Evolutionary conservation across 1,140 invertebrate species (phyloP), one percentile per base, ranked within the genome.

Genomic region (Ceratosolen fusciceps): DNA sequence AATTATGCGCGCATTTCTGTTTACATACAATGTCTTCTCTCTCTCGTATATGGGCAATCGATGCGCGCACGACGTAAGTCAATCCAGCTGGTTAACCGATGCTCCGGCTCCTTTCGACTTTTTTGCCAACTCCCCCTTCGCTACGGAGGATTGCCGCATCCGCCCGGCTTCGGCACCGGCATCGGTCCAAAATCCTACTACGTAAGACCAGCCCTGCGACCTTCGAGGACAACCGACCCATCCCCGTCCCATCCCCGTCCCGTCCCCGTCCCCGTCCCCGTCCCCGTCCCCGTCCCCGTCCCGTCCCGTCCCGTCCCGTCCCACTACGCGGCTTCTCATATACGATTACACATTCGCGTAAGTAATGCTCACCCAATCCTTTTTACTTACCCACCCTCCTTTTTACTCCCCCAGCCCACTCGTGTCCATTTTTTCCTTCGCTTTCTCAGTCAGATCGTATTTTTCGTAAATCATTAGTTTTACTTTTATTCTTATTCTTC

Each of bases 181-280:
- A 8, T n/a, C 39, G n/a, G 19, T 47, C 68, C 26, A 71, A 71
- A 47, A 68, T 10, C n/a, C 21, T 67, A 31, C 26, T n/a, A n/a
- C 31, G 16, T 65, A 65, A 4, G 21, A 68, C 31, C 24, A 58
- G 7, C 26, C 2, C 21, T 52, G 37, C 47, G 70, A 79, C 77
- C 77, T 79, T 73, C 56, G 65, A 29, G 70, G 49, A 52, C 73
- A 65, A 71, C 73, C 16, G 56, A n/a, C n/a, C n/a, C n/a, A n/a
- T n/a, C n/a, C n/a, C n/a, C n/a, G n/a, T n/a, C n/a, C n/a, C n/a
- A n/a, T n/a, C n/a, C n/a, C n/a, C n/a, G n/a, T n/a, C n/a, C n/a
- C n/a, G n/a, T n/a, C n/a, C n/a, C n/a, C n/a, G n/a, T n/a, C n/a
- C n/a, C n/a, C n/a, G n/a, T n/a, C n/a, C n/a, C n/a, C n/a, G n/a